These are phyloP conservation scores for Drosophila kanapiae DNA, from an alignment of 1,140 invertebrate species.

Conservation along the genomic window DNA sequence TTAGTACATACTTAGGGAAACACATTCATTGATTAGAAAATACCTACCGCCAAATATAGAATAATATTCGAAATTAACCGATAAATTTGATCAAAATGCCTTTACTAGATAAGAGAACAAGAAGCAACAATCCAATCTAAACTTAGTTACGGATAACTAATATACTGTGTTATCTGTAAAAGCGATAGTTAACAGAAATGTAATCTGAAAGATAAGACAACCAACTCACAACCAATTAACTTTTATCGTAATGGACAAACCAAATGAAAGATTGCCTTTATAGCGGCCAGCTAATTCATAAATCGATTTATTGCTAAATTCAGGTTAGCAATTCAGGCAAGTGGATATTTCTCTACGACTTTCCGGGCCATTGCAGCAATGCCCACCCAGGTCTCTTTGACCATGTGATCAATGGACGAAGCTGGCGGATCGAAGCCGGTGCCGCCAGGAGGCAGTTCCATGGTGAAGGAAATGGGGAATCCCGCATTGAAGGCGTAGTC, in stretches of 20 bases:
- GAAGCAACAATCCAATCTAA: neutral
- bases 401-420: conserved; percentile 87
- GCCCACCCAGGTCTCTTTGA: conserved; percentile 90
- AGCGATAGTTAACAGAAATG: neutral
- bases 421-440: conserved; percentile 88
- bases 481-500: conserved; percentile 89
- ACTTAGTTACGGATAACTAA: neutral
- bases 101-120: neutral
- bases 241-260: conserved; percentile 4
- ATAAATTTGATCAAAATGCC: neutral
- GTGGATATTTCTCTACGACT: conserved; percentile 70
- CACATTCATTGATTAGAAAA: too few species aligned
- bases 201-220: neutral
- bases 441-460: conserved; percentile 89
- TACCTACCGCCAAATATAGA: too few species aligned
- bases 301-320: conserved; percentile 19
- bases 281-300: conserved; percentile 3
- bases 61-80: neutral
- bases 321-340: conserved; percentile 11
- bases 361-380: conserved; percentile 85
- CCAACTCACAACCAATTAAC: neutral
- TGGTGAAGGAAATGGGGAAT: conserved; percentile 89
- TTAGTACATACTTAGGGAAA: too few species aligned
- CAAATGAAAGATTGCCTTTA: neutral
- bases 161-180: neutral